Percentiles rank a stretch among this genome's conserved stretches.
These are phyloP conservation scores for Ptiloglossa arizonensis DNA, from an alignment of 1,140 invertebrate species.

Conservation along the genomic window DNA sequence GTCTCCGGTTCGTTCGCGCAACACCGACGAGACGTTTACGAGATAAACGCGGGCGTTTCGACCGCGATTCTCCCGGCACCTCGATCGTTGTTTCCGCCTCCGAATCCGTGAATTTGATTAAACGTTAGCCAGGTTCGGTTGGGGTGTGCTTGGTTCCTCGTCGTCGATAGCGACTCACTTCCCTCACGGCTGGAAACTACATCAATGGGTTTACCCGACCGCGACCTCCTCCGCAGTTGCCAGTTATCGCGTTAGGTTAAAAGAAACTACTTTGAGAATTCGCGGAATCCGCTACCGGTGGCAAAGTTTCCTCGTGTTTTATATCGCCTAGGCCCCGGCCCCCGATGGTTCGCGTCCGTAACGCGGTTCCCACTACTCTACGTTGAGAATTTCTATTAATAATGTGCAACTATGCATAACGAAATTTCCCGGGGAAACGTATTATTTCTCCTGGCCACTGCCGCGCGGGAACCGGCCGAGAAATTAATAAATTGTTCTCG, in stretches of 20 bases:
- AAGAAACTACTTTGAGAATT: constrained; percentile 23
- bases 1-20: not conserved
- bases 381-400: constrained; percentile 36
- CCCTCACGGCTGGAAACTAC: not conserved
- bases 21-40: constrained; percentile 21
- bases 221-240: not conserved
- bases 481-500: constrained; percentile 23
- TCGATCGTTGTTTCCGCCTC: constrained; percentile 11
- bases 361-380: not conserved
- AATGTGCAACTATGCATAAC: constrained; percentile 37
- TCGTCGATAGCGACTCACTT: not conserved
- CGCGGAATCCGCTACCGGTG: constrained; percentile 2
- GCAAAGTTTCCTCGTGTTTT: constrained; percentile 23
- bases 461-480: not conserved
- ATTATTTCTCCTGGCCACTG: not conserved
- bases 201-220: not conserved
- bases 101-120: constrained; percentile 45
- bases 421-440: constrained; percentile 11
- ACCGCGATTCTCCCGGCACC: not conserved
- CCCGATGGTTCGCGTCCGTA: not conserved
- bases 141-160: not conserved
- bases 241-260: not conserved
- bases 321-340: not conserved
- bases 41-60: constrained; percentile 25
- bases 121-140: constrained; percentile 7